These are phyloP conservation scores for Molanna angustata DNA, from an alignment of 2,888 invertebrate species.

Conservation along the genomic window DNA sequence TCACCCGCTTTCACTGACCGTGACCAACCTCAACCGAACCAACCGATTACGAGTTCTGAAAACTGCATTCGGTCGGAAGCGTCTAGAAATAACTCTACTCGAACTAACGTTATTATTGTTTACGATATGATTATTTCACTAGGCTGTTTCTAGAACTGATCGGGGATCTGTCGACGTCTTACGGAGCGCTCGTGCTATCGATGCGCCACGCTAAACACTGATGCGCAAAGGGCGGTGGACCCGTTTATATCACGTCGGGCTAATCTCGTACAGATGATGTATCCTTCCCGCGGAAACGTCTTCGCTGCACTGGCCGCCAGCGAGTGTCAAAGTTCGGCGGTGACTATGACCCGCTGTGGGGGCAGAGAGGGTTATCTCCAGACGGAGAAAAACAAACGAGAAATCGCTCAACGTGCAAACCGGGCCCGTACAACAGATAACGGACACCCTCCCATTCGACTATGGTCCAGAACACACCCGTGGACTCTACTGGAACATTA, in stretches of 20 bases:
- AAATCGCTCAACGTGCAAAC: no score
- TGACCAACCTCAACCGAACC: conserved; percentile 13
- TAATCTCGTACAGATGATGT: background rate
- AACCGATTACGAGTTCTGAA: background rate
- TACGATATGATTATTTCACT: no score
- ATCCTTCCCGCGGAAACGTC: conserved; percentile 14
- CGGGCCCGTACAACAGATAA: no score
- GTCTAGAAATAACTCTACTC: no score
- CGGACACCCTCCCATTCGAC: no score
- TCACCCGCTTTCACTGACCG: conserved; percentile 5
- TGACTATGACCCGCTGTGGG: conserved; percentile 18
- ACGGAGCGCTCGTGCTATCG: background rate
- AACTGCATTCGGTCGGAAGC: background rate
- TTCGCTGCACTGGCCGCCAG: conserved; percentile 8
- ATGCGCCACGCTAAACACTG: conserved; percentile 6
- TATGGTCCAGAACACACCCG: no score
- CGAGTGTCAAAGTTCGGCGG: conserved; percentile 27
- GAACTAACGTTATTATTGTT: no score
- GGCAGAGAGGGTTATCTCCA: conserved; percentile 24
- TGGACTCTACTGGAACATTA: no score
- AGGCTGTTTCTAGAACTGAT: no score
- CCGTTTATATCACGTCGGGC: conserved; percentile 13
- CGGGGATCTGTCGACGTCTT: no score
- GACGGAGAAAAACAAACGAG: conserved; percentile 19
- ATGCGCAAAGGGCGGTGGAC: conserved; percentile 10